Evolutionary conservation across 2,888 invertebrate species (phyloP).

Genomic region (Carterocephalus palaemon): DNA sequence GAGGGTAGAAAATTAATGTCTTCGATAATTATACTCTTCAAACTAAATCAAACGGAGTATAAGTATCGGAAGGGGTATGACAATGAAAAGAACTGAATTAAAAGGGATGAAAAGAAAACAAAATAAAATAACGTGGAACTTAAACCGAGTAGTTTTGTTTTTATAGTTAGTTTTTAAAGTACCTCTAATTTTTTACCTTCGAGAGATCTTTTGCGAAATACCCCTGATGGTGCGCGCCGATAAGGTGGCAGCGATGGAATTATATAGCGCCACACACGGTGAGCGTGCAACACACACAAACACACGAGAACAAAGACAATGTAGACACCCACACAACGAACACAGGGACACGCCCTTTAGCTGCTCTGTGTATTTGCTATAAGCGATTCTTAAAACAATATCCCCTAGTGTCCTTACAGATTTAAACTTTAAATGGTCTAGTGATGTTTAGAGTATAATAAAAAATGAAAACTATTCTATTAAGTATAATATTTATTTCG

Average conservation of each 20-base stretch:
- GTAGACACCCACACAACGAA: slow-evolving; percentile 78
- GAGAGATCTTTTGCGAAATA: slow-evolving; percentile 98
- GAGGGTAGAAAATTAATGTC: slow-evolving; percentile 59
- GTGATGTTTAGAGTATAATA: slow-evolving; percentile 38
- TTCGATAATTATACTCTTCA: slow-evolving; percentile 58
- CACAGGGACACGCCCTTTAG: slow-evolving; percentile 67
- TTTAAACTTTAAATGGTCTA: slow-evolving; percentile 27
- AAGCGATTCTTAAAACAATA: slow-evolving; percentile 47
- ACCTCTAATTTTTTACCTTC: slow-evolving; percentile 88
- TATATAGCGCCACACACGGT: slow-evolving; percentile 77
- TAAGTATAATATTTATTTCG: slow-evolving; percentile 36
- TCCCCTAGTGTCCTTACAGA: slow-evolving; percentile 32
- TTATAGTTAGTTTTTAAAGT: slow-evolving; percentile 57
- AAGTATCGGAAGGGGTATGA: slow-evolving; percentile 56
- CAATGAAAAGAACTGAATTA: slow-evolving; percentile 49
- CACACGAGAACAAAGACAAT: slow-evolving; percentile 79
- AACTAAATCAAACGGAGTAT: slow-evolving; percentile 40
- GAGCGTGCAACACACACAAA: slow-evolving; percentile 81
- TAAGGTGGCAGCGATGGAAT: slow-evolving; percentile 65
- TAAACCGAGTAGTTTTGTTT: slow-evolving; percentile 63
- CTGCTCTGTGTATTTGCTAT: slow-evolving; percentile 76
- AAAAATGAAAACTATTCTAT: slow-evolving; percentile 54
- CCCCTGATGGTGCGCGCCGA: slow-evolving; percentile 83
- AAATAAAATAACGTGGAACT: slow-evolving; percentile 55
- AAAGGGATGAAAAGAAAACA: slow-evolving; percentile 49